These are phyloP conservation scores for Barnardius zonarius DNA, from an alignment of 2,113 vertebrate species.

Conservation along the genomic window DNA sequence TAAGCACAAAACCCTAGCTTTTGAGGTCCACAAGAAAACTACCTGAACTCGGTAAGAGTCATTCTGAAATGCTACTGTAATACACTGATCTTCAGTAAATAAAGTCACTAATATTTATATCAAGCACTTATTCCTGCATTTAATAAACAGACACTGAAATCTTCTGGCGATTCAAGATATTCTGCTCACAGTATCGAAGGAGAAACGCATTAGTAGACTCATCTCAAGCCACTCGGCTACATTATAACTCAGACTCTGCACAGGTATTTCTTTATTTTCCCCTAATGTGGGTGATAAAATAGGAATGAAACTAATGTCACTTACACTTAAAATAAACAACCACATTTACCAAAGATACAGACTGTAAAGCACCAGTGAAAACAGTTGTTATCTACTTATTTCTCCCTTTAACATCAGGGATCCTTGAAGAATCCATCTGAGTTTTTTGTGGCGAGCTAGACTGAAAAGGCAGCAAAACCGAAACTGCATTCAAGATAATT, in stretches of 20 bases:
- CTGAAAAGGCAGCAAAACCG: background rate
- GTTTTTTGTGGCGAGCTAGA: background rate
- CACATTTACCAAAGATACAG: background rate
- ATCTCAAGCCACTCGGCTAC: background rate
- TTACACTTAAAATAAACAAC: background rate
- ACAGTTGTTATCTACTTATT: background rate
- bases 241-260: background rate
- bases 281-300: background rate
- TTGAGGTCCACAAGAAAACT: background rate
- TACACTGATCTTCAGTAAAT: background rate
- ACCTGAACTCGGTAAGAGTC: background rate
- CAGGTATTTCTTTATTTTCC: background rate
- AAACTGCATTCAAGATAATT: conserved; percentile 2
- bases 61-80: background rate
- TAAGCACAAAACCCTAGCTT: background rate
- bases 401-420: background rate
- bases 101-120: background rate
- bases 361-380: background rate
- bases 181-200: background rate
- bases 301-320: background rate
- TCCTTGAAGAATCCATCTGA: background rate
- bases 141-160: background rate
- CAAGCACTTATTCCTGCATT: background rate
- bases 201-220: background rate
- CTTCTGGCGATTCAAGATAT: background rate